phyloP scores from a whole-genome alignment of 2,888 invertebrate species.

The Cerastis leucographa region DNA sequence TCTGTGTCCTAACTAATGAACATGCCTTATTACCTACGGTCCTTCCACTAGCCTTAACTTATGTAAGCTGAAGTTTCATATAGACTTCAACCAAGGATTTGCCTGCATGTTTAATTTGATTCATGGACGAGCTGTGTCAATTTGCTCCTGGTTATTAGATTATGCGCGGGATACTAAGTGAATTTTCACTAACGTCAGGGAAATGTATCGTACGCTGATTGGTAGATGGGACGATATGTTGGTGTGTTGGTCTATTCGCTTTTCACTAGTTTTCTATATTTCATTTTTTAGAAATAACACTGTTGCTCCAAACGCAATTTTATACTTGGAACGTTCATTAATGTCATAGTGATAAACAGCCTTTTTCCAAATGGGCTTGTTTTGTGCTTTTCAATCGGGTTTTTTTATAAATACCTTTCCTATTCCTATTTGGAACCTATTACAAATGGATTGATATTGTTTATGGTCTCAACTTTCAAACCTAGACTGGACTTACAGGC shows the following conservation, averaged over 20 bases:
- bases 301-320: background rate
- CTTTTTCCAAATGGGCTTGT: no score
- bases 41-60: no score
- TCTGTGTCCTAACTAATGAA: background rate
- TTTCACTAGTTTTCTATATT: background rate
- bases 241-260: background rate
- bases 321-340: no score
- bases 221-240: background rate
- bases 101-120: slow-evolving; percentile 17
- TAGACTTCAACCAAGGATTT: background rate
- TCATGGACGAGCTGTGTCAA: slow-evolving; percentile 1
- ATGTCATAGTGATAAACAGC: no score
- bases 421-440: background rate
- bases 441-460: background rate
- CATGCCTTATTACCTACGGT: background rate
- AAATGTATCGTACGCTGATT: slow-evolving; percentile 4
- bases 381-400: no score
- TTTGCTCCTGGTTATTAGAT: slow-evolving; percentile 27
- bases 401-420: background rate
- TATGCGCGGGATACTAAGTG: slow-evolving; percentile 15
- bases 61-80: background rate
- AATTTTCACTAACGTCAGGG: slow-evolving; percentile 33
- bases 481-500: background rate
- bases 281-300: background rate
- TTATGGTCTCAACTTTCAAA: background rate